phyloP scores from a whole-genome alignment of 2,113 vertebrate species.

The Miniopterus natalensis region DNA sequence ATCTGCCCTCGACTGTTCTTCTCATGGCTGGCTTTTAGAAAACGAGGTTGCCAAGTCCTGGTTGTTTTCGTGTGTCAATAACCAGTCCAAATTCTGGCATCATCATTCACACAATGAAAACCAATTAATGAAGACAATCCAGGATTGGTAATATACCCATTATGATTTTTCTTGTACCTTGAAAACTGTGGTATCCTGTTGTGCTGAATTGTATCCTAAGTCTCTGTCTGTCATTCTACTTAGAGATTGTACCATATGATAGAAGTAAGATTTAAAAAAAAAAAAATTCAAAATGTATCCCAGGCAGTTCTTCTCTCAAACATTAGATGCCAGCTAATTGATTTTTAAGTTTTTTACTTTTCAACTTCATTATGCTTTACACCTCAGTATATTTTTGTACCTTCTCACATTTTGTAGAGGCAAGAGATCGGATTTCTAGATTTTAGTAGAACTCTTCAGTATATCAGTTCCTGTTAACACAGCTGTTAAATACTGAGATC shows the following conservation, averaged over 20 bases:
- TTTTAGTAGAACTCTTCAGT: conserved; percentile 32
- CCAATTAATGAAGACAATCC: background rate
- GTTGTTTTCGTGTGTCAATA: background rate
- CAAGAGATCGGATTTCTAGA: conserved; percentile 29
- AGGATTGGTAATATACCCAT: background rate
- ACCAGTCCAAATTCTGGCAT: background rate
- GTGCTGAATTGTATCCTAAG: background rate
- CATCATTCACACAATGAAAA: background rate
- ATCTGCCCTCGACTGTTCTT: background rate
- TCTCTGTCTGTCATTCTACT: background rate
- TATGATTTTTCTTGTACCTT: background rate
- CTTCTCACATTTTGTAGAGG: conserved; percentile 35
- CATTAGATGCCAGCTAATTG: background rate
- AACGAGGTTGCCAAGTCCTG: background rate
- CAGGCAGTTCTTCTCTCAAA: conserved; percentile 29
- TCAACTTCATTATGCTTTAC: background rate
- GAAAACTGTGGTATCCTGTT: background rate
- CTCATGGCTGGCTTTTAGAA: background rate
- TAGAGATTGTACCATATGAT: background rate
- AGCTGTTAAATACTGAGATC: conserved; percentile 71
- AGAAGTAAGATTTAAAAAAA: background rate
- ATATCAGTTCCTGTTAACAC: conserved; percentile 64
- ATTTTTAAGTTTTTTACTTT: conserved; percentile 61
- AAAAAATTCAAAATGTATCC: conserved; percentile 7
- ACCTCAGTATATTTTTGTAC: conserved; percentile 61